A percentile compares a stretch with the other conserved stretches of the same genome.
phyloP scores from a whole-genome alignment of 2,113 vertebrate species.

The Siphamia tubifer region DNA sequence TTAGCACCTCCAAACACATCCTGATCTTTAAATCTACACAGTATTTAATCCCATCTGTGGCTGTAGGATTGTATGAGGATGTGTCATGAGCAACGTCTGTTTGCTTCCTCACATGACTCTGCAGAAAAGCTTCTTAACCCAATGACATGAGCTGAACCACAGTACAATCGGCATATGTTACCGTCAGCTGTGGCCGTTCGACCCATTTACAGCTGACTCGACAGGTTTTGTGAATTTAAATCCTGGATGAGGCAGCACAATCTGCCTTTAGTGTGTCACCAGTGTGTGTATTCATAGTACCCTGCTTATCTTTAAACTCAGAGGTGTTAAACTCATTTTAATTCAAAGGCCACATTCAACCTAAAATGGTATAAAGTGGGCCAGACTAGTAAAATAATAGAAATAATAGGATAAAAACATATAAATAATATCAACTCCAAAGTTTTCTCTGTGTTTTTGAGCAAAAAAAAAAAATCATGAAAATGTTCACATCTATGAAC shows the following conservation, averaged over 20 bases:
- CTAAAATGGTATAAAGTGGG: no score
- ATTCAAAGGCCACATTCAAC: no score
- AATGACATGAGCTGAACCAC: slow-evolving; percentile 1
- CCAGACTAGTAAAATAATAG: no score
- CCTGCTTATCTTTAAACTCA: no score
- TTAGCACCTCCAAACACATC: background rate
- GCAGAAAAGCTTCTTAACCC: slow-evolving; percentile 47
- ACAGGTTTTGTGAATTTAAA: background rate
- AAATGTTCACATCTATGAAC: no score
- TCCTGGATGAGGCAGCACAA: background rate
- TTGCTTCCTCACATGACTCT: slow-evolving; percentile 17
- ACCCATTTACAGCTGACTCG: slow-evolving; percentile 38
- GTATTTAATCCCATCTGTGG: background rate
- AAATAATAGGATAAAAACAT: no score
- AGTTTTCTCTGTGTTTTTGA: no score
- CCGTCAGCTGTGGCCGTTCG: background rate
- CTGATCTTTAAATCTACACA: background rate
- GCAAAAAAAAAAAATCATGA: no score
- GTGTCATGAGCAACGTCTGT: background rate
- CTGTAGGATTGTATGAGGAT: slow-evolving; percentile 12
- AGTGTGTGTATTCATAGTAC: background rate
- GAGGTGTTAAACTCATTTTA: no score
- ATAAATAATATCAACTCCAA: no score
- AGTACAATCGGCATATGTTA: background rate
- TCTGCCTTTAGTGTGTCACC: background rate